Evolutionary conservation across 2,113 vertebrate genomes (phyloP), one percentile per base, ranked within the genome.

Genomic region (Mustelus asterias): DNA sequence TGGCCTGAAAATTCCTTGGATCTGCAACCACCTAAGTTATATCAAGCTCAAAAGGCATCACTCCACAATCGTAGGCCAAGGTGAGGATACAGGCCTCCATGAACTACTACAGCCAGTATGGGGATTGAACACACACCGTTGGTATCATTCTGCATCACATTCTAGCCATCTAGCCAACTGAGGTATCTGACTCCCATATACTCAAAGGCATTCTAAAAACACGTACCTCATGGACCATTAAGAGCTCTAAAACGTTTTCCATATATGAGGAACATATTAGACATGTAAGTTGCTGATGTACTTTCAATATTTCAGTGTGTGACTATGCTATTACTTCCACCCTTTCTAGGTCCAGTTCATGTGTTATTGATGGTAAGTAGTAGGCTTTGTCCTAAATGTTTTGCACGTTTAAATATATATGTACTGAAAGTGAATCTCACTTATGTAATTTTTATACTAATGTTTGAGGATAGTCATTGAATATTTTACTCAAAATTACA

Each of bases 321-420:
- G 33, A 94, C 37, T 44, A 41, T 67, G 33, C 22, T 48, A 16
- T 95, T 44, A 0, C 69, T 72, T 72, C 26, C 24, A 33, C 67
- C 69, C 67, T 20, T 3, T 54, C 48, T 44, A 95, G 94, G 69
- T 95, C 69, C 48, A 95, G 33, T 54, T 95, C 94, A 54, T 95
- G 94, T 70, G 65, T 95, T 76, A 54, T 48, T 72, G 94, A 95
- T 72, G 94, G 94, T 95, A 95, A 95, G 94, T 72, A 48, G 13
- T 33, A 72, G 11, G 24, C n/a, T 44, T 67, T 93, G n/a, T 7
- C 16, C 33, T 20, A 33, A 86, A 48, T 3, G 24, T 95, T 72
- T 95, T 54, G 26, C 72, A 95, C 54, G 1, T 95, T n/a, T 7
- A 37, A 48, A 83, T 41, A 16, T 41, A 41, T 41, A 83, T 83